Base-by-base conservation (phyloP, 2,888 invertebrate genomes). In the Acronicta psi region DNA sequence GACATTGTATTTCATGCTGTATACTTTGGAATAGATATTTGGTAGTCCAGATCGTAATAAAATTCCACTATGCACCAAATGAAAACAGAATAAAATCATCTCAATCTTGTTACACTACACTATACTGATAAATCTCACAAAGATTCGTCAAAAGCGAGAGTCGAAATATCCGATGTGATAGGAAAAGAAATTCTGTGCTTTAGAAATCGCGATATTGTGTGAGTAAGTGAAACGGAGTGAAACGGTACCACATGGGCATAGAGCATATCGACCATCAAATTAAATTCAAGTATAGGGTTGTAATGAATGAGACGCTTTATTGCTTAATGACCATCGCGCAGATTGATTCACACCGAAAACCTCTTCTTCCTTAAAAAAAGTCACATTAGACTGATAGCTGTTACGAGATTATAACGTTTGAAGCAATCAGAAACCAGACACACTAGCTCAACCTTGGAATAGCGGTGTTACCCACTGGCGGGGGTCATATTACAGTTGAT, bases 251-350 rank as follows among this genome's bases (percentile, higher is more conserved):
- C 86, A 86, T 89, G 88, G 81, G 69, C 90, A 89, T 79, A 64
- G 81, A 89, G 84, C 92, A 91, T 90, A 84, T 87, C 93, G 91
- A 90, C 90, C 88, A 85, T 90, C 91, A 90, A 92, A 91, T 88
- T 87, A 86, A 81, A 83, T 84, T 86, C 87, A 88, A 90, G 88
- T 89, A 83, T 88, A 83, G 51, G 11, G 69, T 71, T 67, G 69
- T 80, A 85, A 85, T 82, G 81, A 82, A 69, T 80, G 79, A 82
- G 77, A 58, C 44, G 31, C 45, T 50, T n/a, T 41, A 29, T 38
- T 31, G 50, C 45, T 38, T 69, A 38, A 47, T 64, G 65, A 16
- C 50, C 25, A 34, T 38, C 18, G 6, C 11, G 13, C 41, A 57
- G 46, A 58, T 64, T 34, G 20, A 67, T 64, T 31, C 43, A 43